Percentiles rank a stretch among this genome's conserved stretches.
phyloP scores from a whole-genome alignment of 2,113 vertebrate genomes.

The Lontra canadensis region DNA sequence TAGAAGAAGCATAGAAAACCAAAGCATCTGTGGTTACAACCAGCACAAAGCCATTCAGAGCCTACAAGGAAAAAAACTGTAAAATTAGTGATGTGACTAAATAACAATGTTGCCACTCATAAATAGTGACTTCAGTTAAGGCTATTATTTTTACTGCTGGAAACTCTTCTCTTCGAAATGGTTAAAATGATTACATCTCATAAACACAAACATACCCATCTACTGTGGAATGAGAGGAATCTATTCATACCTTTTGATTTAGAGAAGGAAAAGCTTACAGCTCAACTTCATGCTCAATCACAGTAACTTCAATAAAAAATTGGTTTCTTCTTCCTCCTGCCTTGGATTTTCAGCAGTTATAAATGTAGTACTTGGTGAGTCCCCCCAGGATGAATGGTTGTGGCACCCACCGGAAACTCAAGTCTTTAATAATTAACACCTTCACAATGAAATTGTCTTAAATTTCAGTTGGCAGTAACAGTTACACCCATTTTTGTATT shows the following conservation, averaged over 20 bases:
- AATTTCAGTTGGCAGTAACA: neutral
- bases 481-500: neutral
- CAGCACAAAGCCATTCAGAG: constrained; percentile 90
- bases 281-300: neutral
- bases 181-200: neutral
- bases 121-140: neutral
- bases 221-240: neutral
- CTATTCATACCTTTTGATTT: neutral
- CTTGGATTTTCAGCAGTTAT: neutral
- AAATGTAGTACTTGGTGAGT: neutral
- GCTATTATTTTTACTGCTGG: neutral
- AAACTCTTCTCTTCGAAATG: neutral
- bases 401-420: neutral
- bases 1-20: constrained; percentile 90
- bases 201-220: neutral
- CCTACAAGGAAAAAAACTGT: constrained; percentile 79
- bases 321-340: neutral
- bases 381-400: neutral
- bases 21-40: constrained; percentile 88
- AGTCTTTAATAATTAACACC: neutral
- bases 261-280: neutral
- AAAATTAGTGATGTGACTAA: constrained; percentile 11
- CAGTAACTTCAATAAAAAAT: neutral
- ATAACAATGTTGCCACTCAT: neutral
- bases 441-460: neutral